phyloP scores from a whole-genome alignment of 1,140 invertebrate genomes.

The Panagrolaimus sp. region DNA sequence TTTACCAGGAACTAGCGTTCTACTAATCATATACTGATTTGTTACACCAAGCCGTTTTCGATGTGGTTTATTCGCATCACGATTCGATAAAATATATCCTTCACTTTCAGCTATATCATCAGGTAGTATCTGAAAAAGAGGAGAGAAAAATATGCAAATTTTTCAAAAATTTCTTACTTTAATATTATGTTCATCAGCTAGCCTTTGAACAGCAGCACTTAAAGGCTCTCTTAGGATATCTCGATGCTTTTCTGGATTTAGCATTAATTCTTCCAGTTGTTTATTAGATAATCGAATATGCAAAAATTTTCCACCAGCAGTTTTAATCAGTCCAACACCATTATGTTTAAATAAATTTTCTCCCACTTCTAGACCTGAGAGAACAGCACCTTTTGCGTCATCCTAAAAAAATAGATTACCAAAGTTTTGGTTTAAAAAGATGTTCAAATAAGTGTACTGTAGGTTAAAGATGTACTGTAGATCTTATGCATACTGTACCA shows the following conservation, averaged over 20 bases:
- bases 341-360: slow-evolving; percentile 43
- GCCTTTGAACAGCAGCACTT: slow-evolving; percentile 41
- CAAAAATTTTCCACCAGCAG: slow-evolving; percentile 54
- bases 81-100: slow-evolving; percentile 51
- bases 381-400: slow-evolving; percentile 55
- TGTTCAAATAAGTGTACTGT: no score
- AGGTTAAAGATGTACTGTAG: no score
- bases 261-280: slow-evolving; percentile 46
- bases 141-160: neutral
- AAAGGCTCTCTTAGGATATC: slow-evolving; percentile 57
- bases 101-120: slow-evolving; percentile 55
- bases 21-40: slow-evolving; percentile 48
- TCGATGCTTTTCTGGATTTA: slow-evolving; percentile 52
- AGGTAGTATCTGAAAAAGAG: slow-evolving; percentile 51
- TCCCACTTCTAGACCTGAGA: slow-evolving; percentile 41
- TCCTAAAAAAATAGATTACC: slow-evolving; percentile 20
- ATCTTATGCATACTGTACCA: no score
- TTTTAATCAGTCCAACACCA: slow-evolving; percentile 55
- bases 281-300: slow-evolving; percentile 50
- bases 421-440: no score
- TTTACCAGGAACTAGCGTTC: slow-evolving; percentile 24
- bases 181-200: slow-evolving; percentile 52
- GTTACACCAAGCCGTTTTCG: slow-evolving; percentile 30
- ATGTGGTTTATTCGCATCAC: slow-evolving; percentile 41
- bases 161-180: slow-evolving; percentile 33